These are phyloP conservation scores for Myopa testacea DNA, from an alignment of 2,888 invertebrate genomes.

Conservation along the genomic window DNA sequence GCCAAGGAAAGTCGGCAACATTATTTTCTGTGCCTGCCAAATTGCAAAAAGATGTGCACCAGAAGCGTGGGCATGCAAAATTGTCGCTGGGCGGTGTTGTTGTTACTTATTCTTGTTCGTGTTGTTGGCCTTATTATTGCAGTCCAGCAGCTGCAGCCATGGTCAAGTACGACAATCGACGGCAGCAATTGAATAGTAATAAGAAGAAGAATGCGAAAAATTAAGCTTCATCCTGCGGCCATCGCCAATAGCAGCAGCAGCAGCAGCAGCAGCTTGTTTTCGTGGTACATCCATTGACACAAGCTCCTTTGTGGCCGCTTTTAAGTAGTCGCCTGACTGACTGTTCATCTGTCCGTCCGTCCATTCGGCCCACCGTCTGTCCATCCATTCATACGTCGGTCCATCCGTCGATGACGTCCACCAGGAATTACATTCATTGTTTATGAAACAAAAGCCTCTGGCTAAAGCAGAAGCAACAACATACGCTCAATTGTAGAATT, in stretches of 20 bases:
- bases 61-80: constrained; percentile 1
- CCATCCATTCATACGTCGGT: neutral
- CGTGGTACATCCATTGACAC: neutral
- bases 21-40: neutral
- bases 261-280: neutral
- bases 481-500: neutral
- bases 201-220: neutral
- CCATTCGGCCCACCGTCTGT: neutral
- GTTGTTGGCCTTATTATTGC: constrained; percentile 7
- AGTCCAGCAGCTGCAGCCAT: neutral
- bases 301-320: neutral
- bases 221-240: neutral
- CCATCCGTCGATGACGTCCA: neutral
- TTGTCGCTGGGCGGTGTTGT: neutral
- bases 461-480: constrained; percentile 17
- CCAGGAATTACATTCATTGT: constrained; percentile 15
- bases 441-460: constrained; percentile 29
- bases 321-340: constrained; percentile 7
- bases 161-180: neutral
- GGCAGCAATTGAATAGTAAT: neutral
- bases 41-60: constrained; percentile 6
- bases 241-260: neutral
- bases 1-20: constrained; percentile 4
- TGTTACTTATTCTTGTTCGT: neutral
- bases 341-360: neutral